Evolutionary conservation across 23 tunicate species (phyloP).

Genomic region (Aplidium turbinatum): DNA sequence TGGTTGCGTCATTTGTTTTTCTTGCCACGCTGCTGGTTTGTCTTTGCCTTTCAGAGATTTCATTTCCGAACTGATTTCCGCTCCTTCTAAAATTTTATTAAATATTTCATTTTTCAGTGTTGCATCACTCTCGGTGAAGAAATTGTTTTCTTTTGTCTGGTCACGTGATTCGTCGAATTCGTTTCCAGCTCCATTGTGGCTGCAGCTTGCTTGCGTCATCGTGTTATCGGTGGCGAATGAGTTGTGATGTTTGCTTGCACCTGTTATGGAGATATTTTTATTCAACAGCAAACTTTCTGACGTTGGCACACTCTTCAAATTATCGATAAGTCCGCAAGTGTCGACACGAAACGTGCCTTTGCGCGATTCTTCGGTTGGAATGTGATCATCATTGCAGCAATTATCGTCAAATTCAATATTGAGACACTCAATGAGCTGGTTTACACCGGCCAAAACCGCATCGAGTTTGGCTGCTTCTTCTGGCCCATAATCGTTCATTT

Average conservation of each 20-base stretch:
- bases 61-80: not conserved
- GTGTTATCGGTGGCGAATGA: not conserved
- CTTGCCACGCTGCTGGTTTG: not conserved
- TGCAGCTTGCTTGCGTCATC: not conserved
- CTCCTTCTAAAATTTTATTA: not conserved
- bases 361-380: too few relatives aligned
- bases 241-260: slow-evolving; percentile 2
- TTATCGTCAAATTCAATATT: slow-evolving; percentile 13
- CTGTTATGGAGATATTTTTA: not conserved
- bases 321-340: not conserved
- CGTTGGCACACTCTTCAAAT: not conserved
- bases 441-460: slow-evolving; percentile 7
- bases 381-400: too few relatives aligned
- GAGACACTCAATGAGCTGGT: slow-evolving; percentile 25
- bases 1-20: slow-evolving; percentile 33
- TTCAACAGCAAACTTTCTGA: not conserved
- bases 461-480: slow-evolving; percentile 16
- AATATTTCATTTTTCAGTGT: not conserved
- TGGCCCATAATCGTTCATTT: not conserved
- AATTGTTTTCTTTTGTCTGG: slow-evolving; percentile 25
- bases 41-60: not conserved
- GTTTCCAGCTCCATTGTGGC: not conserved
- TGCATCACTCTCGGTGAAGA: not conserved
- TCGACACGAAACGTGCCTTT: too few relatives aligned
- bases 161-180: not conserved